phyloP scores from a whole-genome alignment of 2,113 vertebrate species.

The Lichenostomus cassidix region DNA sequence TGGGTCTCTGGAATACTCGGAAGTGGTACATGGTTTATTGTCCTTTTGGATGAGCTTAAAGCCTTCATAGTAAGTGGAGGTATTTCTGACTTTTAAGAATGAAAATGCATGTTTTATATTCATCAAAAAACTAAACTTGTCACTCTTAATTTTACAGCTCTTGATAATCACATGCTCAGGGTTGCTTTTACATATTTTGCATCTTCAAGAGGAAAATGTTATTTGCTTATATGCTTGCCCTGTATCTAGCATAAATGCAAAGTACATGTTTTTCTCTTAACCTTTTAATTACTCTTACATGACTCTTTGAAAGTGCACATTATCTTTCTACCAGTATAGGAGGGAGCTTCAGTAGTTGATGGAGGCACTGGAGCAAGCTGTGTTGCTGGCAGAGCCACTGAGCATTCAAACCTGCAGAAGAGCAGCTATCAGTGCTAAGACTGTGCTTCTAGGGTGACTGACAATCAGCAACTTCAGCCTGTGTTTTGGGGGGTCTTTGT shows the following conservation, averaged over 20 bases:
- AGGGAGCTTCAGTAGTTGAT: conserved; percentile 69
- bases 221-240: not conserved
- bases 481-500: not conserved
- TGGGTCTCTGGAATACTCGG: not conserved
- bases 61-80: not conserved
- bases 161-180: not conserved
- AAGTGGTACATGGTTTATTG: not conserved
- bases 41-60: not conserved
- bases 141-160: not conserved
- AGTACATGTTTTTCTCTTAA: not conserved
- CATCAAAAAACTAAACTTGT: not conserved
- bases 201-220: not conserved
- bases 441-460: conserved; percentile 60
- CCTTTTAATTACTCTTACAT: conserved; percentile 45
- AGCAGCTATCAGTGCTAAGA: conserved; percentile 37
- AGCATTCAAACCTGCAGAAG: not conserved
- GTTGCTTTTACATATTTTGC: not conserved
- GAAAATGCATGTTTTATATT: not conserved
- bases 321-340: conserved; percentile 64
- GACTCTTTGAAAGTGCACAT: conserved; percentile 31
- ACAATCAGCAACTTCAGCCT: conserved; percentile 19
- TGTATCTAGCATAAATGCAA: not conserved
- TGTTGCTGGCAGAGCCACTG: conserved; percentile 3
- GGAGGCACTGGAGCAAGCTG: conserved; percentile 43
- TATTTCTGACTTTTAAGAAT: not conserved